Conservation (phyloP, 2,888 invertebrate species). For the Eubasilissa splendida region DNA sequence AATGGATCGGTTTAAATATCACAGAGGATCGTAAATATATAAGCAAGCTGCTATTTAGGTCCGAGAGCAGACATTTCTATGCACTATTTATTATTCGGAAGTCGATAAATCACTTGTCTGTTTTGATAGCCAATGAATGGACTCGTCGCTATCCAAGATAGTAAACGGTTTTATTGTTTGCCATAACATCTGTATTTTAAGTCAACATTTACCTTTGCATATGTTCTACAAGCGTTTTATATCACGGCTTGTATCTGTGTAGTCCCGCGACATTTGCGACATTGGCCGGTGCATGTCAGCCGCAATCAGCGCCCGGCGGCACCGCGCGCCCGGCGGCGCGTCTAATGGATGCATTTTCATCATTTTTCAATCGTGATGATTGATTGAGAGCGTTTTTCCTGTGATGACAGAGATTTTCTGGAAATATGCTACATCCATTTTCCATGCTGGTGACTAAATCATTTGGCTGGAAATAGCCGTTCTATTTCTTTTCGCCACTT, state of each 20-base stretch:
- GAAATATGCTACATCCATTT: no score
- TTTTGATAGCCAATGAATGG: background rate
- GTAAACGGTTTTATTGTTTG: constrained; percentile 42
- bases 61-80: background rate
- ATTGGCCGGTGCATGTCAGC: background rate
- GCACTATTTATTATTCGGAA: background rate
- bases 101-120: background rate
- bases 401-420: no score
- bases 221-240: constrained; percentile 19
- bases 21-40: no score
- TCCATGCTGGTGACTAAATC: no score
- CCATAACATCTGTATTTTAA: constrained; percentile 51
- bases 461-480: no score
- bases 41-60: no score
- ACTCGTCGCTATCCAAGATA: background rate
- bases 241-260: constrained; percentile 16
- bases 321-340: constrained; percentile 1
- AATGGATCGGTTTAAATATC: no score
- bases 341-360: constrained; percentile 2
- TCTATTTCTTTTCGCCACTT: no score
- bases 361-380: background rate
- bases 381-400: no score
- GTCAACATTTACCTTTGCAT: constrained; percentile 17
- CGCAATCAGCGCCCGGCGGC: background rate
- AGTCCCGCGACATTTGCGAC: constrained; percentile 16